Conservation (phyloP, 2,888 invertebrate species). For the Glaucopsyche alexis region DNA sequence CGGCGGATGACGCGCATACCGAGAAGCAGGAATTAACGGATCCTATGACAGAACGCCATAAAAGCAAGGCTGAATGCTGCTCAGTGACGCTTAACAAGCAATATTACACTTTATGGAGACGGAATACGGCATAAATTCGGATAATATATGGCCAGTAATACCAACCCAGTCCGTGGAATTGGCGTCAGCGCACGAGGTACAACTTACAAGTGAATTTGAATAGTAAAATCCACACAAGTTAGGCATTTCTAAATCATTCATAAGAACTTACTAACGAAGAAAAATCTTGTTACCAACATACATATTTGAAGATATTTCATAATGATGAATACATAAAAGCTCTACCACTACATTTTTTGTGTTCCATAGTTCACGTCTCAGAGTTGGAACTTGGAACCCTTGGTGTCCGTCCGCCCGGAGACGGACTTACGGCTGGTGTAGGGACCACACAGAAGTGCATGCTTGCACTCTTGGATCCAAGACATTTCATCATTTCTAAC, state of each 20-base stretch:
- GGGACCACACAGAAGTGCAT: no score
- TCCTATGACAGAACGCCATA: conserved; percentile 34
- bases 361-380: no score
- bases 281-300: not conserved
- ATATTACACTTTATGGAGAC: not conserved
- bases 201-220: not conserved
- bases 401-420: no score
- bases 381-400: no score
- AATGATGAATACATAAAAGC: no score
- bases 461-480: no score
- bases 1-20: conserved; percentile 19
- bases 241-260: not conserved
- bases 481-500: no score
- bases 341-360: no score
- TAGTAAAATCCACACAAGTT: not conserved
- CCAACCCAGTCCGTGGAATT: not conserved
- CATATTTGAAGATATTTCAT: no score
- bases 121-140: not conserved
- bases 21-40: conserved; percentile 33
- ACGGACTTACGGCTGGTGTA: no score
- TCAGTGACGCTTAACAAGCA: not conserved
- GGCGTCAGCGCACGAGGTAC: not conserved
- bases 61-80: conserved; percentile 30
- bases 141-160: not conserved
- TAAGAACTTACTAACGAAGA: not conserved